These are phyloP conservation scores for Seladonia tumulorum DNA, from an alignment of 2,888 invertebrate species.

Conservation along the genomic window DNA sequence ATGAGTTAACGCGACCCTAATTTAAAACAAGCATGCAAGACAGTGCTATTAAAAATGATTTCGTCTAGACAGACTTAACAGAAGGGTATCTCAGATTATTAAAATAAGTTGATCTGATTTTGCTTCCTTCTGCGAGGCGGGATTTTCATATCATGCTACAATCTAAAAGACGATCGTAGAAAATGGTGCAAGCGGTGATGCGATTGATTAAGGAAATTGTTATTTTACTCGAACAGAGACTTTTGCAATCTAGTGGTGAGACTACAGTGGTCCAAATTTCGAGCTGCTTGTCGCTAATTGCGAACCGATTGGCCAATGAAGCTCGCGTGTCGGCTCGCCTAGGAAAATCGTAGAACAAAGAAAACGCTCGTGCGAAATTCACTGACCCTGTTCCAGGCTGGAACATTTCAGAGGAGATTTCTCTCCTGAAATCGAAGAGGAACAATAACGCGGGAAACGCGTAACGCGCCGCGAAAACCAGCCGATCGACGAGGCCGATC, in stretches of 20 bases:
- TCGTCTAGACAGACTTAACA: not conserved
- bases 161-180: not conserved
- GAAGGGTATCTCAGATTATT: not conserved
- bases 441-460: constrained; percentile 35
- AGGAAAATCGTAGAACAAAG: constrained; percentile 40
- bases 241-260: too few species aligned
- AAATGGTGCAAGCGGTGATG: not conserved
- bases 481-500: not conserved
- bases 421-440: constrained; percentile 52
- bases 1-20: not conserved
- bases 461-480: not conserved
- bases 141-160: too few species aligned
- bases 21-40: too few species aligned
- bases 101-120: too few species aligned
- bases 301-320: constrained; percentile 10
- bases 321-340: constrained; percentile 9
- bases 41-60: not conserved
- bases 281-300: not conserved
- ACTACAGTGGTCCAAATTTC: not conserved
- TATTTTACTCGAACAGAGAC: too few species aligned
- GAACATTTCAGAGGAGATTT: constrained; percentile 44
- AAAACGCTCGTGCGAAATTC: constrained; percentile 50
- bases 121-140: too few species aligned
- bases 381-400: constrained; percentile 41
- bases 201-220: too few species aligned